Conservation (phyloP, 1,140 invertebrate genomes). For the Drosophila nikananu region DNA sequence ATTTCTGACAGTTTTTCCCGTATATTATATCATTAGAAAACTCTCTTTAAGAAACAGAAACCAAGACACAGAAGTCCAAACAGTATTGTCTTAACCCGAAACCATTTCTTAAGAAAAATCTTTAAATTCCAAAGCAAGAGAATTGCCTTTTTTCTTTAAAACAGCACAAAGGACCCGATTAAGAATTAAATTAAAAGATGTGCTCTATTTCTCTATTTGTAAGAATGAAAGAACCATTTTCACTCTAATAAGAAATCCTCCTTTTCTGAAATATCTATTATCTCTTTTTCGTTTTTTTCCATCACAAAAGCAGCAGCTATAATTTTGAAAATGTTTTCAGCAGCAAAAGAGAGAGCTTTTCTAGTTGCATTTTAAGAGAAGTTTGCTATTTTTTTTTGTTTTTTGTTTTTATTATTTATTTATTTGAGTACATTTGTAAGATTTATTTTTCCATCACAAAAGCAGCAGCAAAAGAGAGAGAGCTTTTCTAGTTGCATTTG, state of each 20-base stretch:
- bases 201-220: background rate
- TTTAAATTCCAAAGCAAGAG: background rate
- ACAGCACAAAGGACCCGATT: background rate
- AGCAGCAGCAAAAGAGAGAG: too few species aligned
- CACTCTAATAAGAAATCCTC: background rate
- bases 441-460: background rate
- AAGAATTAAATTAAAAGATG: background rate
- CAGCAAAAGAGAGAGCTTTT: too few species aligned
- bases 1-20: background rate
- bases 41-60: too few species aligned
- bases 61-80: background rate
- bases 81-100: background rate
- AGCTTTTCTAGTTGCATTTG: too few species aligned
- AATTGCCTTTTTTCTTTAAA: background rate
- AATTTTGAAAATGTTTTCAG: too few species aligned
- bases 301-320: background rate
- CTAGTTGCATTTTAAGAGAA: too few species aligned
- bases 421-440: too few species aligned
- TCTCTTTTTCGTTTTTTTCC: background rate
- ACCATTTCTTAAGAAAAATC: background rate
- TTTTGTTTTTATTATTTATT: too few species aligned
- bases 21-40: background rate
- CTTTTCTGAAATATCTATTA: background rate
- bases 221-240: background rate
- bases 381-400: too few species aligned